These are phyloP conservation scores for Eilema sororculum DNA, from an alignment of 2,888 invertebrate genomes.

Conservation along the genomic window DNA sequence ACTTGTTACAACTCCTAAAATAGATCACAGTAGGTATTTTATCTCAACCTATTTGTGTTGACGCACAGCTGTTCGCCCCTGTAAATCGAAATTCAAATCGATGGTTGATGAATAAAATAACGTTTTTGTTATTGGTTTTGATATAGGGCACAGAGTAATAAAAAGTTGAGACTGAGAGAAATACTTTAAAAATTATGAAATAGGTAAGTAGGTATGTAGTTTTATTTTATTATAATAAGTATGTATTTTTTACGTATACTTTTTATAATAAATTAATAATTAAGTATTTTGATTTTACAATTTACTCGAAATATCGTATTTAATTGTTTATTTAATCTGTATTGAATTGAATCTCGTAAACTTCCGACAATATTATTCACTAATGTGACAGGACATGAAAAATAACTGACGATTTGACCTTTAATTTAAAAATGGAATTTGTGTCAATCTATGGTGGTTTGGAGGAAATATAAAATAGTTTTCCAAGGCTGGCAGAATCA, in stretches of 20 bases:
- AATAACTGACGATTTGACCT: neutral
- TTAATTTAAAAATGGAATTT: neutral
- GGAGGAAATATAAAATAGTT: conserved; percentile 5
- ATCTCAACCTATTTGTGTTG: conserved; percentile 71
- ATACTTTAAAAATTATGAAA: too few relatives aligned
- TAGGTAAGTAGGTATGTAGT: too few relatives aligned
- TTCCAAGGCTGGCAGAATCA: neutral
- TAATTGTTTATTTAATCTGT: neutral
- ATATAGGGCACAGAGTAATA: conserved; percentile 15
- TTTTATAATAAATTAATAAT: too few relatives aligned
- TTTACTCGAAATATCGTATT: too few relatives aligned
- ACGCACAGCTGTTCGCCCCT: conserved; percentile 65
- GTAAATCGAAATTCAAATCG: conserved; percentile 55
- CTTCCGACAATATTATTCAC: neutral
- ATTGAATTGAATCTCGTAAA: neutral
- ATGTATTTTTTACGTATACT: too few relatives aligned
- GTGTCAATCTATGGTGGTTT: neutral
- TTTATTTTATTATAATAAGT: too few relatives aligned
- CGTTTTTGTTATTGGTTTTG: conserved; percentile 15
- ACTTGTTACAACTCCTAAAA: conserved; percentile 75
- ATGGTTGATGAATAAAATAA: conserved; percentile 33
- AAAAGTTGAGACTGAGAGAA: too few relatives aligned
- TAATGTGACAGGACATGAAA: too few relatives aligned
- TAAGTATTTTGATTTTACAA: too few relatives aligned
- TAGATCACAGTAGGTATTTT: conserved; percentile 74